These are phyloP conservation scores for Dermatemys mawii DNA, from an alignment of 2,113 vertebrate genomes.

Conservation along the genomic window DNA sequence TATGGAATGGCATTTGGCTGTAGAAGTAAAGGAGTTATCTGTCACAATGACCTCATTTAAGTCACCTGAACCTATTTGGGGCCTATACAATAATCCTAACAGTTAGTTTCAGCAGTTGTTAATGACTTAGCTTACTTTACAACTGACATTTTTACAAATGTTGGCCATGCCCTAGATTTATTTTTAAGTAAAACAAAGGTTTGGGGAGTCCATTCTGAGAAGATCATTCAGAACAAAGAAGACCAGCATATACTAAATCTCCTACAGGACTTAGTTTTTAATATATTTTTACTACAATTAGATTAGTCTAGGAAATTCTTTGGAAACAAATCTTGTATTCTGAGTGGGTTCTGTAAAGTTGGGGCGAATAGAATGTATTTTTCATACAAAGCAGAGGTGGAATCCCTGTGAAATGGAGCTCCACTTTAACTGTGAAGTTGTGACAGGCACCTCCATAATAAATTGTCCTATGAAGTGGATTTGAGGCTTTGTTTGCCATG, in stretches of 20 bases:
- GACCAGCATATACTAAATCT: background rate
- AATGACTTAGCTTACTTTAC: background rate
- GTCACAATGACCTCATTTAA: background rate
- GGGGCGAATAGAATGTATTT: background rate
- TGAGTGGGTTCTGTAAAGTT: no score
- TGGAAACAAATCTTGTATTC: background rate
- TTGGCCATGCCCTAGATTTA: background rate
- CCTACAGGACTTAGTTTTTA: background rate
- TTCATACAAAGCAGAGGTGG: background rate
- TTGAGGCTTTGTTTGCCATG: background rate
- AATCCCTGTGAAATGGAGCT: background rate
- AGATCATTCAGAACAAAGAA: background rate
- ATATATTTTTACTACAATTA: background rate
- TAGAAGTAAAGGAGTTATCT: background rate
- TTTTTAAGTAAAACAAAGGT: background rate
- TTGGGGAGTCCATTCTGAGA: background rate
- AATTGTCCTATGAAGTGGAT: background rate
- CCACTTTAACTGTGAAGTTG: no score
- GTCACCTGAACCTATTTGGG: background rate
- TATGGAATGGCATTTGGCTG: background rate
- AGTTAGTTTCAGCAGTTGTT: background rate
- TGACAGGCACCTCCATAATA: no score
- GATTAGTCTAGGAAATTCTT: background rate
- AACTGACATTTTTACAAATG: background rate
- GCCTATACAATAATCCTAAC: background rate